Evolutionary conservation across 2,888 invertebrate genomes (phyloP).

Genomic region (Empis stercorea): DNA sequence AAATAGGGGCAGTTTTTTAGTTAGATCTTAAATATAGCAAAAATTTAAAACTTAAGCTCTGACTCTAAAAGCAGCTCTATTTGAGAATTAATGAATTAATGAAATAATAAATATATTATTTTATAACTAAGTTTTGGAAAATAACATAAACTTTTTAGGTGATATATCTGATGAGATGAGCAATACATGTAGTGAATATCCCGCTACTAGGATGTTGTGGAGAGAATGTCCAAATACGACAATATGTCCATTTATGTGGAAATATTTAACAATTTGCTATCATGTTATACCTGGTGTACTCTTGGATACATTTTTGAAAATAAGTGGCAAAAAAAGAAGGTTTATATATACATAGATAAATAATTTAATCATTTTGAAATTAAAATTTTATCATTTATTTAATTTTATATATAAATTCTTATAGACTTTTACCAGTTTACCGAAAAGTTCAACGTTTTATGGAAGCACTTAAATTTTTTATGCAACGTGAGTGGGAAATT

Average conservation of each 20-base stretch:
- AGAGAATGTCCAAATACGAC: slow-evolving; percentile 13
- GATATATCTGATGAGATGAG: slow-evolving; percentile 6
- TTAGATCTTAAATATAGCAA: no score
- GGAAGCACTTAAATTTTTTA: slow-evolving; percentile 14
- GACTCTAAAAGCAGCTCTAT: no score
- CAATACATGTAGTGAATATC: slow-evolving; percentile 6
- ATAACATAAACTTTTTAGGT: slow-evolving; percentile 4
- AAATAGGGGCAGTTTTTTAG: no score
- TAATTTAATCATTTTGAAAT: no score
- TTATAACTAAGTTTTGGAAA: neutral
- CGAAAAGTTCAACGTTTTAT: slow-evolving; percentile 16
- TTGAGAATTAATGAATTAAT: no score
- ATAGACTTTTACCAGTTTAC: slow-evolving; percentile 16
- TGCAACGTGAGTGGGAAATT: slow-evolving; percentile 13
- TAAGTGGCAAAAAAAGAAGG: slow-evolving; percentile 8
- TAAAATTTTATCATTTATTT: no score
- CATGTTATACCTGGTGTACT: slow-evolving; percentile 17
- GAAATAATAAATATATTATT: no score
- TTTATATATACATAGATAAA: no score
- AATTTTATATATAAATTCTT: neutral
- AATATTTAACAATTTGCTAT: slow-evolving; percentile 15
- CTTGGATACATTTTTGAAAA: slow-evolving; percentile 11
- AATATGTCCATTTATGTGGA: slow-evolving; percentile 11
- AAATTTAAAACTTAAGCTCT: no score
- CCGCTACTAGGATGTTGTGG: slow-evolving; percentile 13